Evolutionary conservation across 2,888 invertebrate genomes (phyloP).

Genomic region (Oligia fasciuncula): DNA sequence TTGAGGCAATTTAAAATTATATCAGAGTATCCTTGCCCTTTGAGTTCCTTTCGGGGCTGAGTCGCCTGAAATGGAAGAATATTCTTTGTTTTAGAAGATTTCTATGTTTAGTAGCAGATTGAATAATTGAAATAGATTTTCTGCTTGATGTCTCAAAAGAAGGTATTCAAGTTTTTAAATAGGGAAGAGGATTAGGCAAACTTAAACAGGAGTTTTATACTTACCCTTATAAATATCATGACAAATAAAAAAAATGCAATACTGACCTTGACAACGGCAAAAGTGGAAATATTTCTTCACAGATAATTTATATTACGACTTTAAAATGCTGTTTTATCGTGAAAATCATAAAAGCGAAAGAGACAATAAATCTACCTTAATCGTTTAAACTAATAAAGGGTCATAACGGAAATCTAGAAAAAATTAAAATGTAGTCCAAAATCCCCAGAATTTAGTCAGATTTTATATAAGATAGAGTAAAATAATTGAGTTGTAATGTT

Average conservation of each 20-base stretch:
- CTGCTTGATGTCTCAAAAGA: background rate
- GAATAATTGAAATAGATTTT: background rate
- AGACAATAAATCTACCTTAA: constrained; percentile 38
- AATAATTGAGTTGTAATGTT: constrained; percentile 55
- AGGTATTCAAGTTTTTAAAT: background rate
- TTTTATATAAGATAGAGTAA: constrained; percentile 60
- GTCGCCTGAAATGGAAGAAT: background rate
- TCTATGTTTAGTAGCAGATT: background rate
- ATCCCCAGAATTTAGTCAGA: constrained; percentile 38
- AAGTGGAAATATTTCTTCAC: background rate
- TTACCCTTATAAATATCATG: background rate
- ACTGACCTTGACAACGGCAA: background rate
- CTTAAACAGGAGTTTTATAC: background rate
- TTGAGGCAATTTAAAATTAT: background rate
- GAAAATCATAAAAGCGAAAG: background rate
- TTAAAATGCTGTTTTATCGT: constrained; percentile 3
- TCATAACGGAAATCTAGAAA: constrained; percentile 36
- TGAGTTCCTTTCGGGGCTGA: background rate
- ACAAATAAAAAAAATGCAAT: background rate
- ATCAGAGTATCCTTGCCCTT: background rate
- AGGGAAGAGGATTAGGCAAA: background rate
- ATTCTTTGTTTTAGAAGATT: background rate
- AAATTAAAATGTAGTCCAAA: constrained; percentile 29
- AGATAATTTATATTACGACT: constrained; percentile 9
- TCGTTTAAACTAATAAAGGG: constrained; percentile 20